Evolutionary conservation across 2,888 invertebrate genomes (phyloP).

Genomic region (Piscicola geometra): DNA sequence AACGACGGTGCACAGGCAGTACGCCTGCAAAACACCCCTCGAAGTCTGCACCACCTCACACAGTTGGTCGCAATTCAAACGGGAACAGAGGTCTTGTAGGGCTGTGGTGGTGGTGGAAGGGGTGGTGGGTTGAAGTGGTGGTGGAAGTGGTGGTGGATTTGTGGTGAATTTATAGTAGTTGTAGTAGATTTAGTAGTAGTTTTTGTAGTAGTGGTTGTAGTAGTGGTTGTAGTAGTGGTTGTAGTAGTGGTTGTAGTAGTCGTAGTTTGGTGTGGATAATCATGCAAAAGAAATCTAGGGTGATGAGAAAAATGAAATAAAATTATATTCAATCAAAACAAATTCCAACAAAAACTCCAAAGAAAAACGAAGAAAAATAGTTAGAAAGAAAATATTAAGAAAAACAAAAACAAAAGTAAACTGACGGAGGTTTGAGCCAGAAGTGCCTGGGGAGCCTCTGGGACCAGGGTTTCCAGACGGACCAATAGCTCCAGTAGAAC

Average conservation of each 20-base stretch:
- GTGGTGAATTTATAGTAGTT: too few species aligned
- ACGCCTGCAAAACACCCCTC: slow-evolving; percentile 9
- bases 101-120: too few species aligned
- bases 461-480: slow-evolving; percentile 5
- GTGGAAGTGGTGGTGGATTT: too few species aligned
- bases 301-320: too few species aligned
- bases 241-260: too few species aligned
- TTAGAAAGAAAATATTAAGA: background rate
- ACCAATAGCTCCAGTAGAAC: slow-evolving; percentile 17
- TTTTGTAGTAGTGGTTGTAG: too few species aligned
- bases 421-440: slow-evolving; percentile 6
- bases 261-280: too few species aligned
- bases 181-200: too few species aligned
- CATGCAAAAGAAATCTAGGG: too few species aligned
- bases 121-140: too few species aligned
- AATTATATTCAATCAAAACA: too few species aligned
- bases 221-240: too few species aligned
- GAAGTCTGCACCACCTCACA: slow-evolving; percentile 25
- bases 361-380: background rate
- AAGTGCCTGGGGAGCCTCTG: slow-evolving; percentile 16
- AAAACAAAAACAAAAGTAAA: background rate
- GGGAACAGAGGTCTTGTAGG: slow-evolving; percentile 1
- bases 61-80: slow-evolving; percentile 27
- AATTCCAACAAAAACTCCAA: background rate
- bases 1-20: slow-evolving; percentile 21